These are phyloP conservation scores for Kuschelorhynchus macadamiae DNA, from an alignment of 2,888 invertebrate genomes.

Conservation along the genomic window DNA sequence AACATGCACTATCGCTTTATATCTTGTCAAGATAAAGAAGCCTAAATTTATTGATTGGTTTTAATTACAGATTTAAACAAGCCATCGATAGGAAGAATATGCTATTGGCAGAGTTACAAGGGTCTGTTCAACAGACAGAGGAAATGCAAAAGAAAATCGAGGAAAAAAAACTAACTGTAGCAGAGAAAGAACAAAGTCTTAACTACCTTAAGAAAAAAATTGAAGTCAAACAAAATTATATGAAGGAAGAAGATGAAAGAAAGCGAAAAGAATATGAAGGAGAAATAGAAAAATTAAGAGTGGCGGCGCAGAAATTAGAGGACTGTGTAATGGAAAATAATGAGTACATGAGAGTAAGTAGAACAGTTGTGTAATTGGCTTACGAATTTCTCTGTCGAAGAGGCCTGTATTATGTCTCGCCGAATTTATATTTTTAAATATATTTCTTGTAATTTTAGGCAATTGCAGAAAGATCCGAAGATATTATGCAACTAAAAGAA, in stretches of 20 bases:
- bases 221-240: neutral
- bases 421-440: too few relatives aligned
- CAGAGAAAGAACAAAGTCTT: neutral
- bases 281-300: neutral
- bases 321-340: neutral
- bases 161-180: neutral
- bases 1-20: too few relatives aligned
- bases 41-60: too few relatives aligned
- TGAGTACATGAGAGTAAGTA: constrained; percentile 2
- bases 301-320: neutral
- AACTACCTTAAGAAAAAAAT: neutral
- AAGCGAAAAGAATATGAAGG: constrained; percentile 1
- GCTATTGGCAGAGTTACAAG: constrained; percentile 9
- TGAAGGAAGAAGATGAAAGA: neutral
- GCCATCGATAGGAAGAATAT: neutral
- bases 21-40: too few relatives aligned
- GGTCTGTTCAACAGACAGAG: constrained; percentile 2
- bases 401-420: too few relatives aligned
- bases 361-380: neutral
- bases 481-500: neutral
- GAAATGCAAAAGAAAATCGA: neutral
- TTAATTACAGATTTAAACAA: neutral
- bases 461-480: constrained; percentile 1
- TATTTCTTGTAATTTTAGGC: neutral
- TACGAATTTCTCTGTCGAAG: too few relatives aligned